Conservation (phyloP, 2,113 vertebrate genomes). For the Corythaixoides concolor region DNA sequence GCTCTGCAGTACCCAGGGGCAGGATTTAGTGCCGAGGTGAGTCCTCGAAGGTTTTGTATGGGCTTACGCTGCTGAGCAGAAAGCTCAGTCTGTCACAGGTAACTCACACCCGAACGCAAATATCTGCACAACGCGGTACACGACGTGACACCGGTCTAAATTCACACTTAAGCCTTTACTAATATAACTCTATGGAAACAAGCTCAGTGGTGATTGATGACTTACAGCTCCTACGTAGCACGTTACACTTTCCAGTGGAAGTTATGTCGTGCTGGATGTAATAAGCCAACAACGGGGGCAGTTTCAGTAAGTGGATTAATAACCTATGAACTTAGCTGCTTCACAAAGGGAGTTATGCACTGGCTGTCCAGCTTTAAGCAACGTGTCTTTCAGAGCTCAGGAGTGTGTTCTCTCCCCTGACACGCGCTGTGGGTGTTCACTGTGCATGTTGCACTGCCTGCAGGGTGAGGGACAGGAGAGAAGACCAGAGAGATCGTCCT, state of each 20-base stretch:
- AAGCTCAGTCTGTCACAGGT: not conserved
- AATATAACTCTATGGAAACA: slow-evolving; percentile 52
- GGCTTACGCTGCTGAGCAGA: not conserved
- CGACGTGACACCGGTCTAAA: not conserved
- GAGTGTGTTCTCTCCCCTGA: not conserved
- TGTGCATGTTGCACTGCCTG: not conserved
- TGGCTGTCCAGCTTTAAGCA: accelerated
- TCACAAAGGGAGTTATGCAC: not conserved
- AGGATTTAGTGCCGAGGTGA: not conserved
- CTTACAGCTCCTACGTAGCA: slow-evolving; percentile 7
- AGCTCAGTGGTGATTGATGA: slow-evolving; percentile 6
- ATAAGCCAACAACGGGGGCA: not conserved
- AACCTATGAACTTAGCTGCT: not conserved
- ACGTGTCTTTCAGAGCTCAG: not conserved
- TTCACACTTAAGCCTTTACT: not conserved
- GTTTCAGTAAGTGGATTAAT: not conserved
- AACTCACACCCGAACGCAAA: not conserved
- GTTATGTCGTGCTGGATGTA: not conserved
- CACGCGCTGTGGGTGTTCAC: not conserved
- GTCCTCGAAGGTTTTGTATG: not conserved
- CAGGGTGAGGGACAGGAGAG: not conserved
- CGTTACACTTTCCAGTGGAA: not conserved
- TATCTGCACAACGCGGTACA: accelerated
- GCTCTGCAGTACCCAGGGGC: not conserved
- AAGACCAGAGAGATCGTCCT: not conserved